phyloP scores from a whole-genome alignment of 1,140 invertebrate species.

The Episyrphus balteatus region DNA sequence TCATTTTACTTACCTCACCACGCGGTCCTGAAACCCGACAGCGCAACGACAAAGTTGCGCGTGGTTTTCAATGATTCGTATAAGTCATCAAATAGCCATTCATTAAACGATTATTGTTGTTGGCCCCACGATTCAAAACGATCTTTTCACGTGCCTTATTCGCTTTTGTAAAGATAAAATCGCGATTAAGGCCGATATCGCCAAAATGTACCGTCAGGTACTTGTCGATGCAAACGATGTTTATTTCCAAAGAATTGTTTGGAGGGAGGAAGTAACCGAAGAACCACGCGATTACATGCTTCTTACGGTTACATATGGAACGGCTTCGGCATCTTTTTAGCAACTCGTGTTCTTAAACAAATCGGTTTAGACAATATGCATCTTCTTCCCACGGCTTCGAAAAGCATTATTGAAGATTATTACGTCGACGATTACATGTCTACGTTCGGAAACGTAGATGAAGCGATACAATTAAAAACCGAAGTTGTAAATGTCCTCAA shows the following conservation, averaged over 20 bases:
- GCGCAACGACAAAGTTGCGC: constrained; percentile 27
- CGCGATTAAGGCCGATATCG: no score
- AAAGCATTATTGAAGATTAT: not conserved
- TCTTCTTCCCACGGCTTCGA: not conserved
- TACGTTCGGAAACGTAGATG: not conserved
- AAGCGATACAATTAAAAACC: not conserved
- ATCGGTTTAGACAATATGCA: no score
- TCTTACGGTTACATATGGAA: constrained; percentile 26
- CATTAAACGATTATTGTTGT: constrained; percentile 27
- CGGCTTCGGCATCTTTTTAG: constrained; percentile 20
- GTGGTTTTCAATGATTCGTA: constrained; percentile 35
- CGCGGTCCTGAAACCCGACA: constrained; percentile 13
- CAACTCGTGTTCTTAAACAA: constrained; percentile 22
- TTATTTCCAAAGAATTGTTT: constrained; percentile 19
- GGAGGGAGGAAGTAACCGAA: constrained; percentile 8
- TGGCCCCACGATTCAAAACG: constrained; percentile 21
- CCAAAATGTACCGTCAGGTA: constrained; percentile 22
- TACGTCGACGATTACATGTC: constrained; percentile 3
- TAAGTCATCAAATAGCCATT: constrained; percentile 20
- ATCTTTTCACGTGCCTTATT: constrained; percentile 10
- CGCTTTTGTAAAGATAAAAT: constrained; percentile 12
- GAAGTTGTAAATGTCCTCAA: no score
- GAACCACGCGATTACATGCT: constrained; percentile 11
- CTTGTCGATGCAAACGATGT: constrained; percentile 8
- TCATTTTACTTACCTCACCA: constrained; percentile 31